Evolutionary conservation across 2,797 vertebrate genomes (phyloP), one percentile per base, ranked within the genome.

Genomic region (Karalla daura): DNA sequence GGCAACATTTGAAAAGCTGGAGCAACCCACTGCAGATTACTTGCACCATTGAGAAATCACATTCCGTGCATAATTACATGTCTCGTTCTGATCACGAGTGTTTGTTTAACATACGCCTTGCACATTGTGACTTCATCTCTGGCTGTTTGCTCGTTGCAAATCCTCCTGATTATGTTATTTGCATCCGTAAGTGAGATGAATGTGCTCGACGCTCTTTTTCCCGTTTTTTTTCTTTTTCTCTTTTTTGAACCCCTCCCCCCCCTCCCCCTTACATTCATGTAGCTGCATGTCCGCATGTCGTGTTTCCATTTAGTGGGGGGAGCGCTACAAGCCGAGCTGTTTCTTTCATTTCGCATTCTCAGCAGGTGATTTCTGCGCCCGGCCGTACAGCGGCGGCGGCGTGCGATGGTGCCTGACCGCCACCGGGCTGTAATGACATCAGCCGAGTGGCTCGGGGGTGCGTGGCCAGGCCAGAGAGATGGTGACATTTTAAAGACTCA

Each of bases 401-500:
- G 51, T 44, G 52, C 44, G 71, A 78, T 1, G 52, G 40, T 11
- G 50, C 41, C 30, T 21, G 30, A 59, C 70, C 66, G 63, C 4
- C 18, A 45, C 63, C 59, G 60, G 69, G 63, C 54, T 21, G 69
- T 63, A 64, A 69, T 74, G 64, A 63, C 74, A 76, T 24, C 24
- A 83, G 47, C 52, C 68, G 63, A 20, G 52, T 17, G 50, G 41
- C 56, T 54, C 44, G 49, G 44, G 33, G 36, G 11, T 53, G 66
- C 32, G 44, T 37, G 50, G 63, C 53, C 68, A 52, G 18, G 63
- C 70, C 53, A 45, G 40, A 21, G 63, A 43, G 52, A 52, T n/a
- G 12, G 61, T 56, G 77, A 74, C 63, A 66, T 79, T 85, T 77
- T 51, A 64, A 72, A 36, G 58, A 60, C 46, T 78, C 28, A 45